A percentile compares a stretch with the other conserved stretches of the same genome.
Evolutionary conservation across 2,797 vertebrate genomes (phyloP).

Genomic region (Rhinatrema bivittatum): DNA sequence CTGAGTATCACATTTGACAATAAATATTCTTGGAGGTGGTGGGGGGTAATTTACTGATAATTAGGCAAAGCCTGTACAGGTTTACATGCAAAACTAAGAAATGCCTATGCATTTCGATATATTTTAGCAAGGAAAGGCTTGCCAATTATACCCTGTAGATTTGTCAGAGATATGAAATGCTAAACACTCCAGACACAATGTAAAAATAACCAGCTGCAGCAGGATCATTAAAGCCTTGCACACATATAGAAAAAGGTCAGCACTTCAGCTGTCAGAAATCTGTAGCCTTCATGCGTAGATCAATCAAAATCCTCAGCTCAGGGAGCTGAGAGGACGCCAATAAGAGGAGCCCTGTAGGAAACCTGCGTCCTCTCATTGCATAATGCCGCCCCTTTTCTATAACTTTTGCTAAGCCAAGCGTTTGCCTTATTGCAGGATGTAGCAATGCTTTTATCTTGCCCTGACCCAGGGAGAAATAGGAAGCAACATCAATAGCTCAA

Average conservation of each 20-base stretch:
- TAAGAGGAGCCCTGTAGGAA: conserved; percentile 14
- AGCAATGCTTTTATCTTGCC: conserved; percentile 14
- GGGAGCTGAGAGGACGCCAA: background rate
- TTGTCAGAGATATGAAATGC: too few relatives aligned
- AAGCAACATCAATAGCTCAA: too few relatives aligned
- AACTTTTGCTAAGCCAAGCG: background rate
- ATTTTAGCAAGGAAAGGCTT: conserved; percentile 27
- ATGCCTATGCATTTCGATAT: conserved; percentile 2
- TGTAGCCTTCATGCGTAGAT: conserved; percentile 29
- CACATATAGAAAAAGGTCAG: conserved; percentile 47
- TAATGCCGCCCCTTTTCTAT: conserved; percentile 4
- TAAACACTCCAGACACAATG: conserved; percentile 35
- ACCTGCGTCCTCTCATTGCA: conserved; percentile 15
- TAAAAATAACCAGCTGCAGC: conserved; percentile 50
- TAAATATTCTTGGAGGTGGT: too few relatives aligned
- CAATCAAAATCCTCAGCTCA: conserved; percentile 51
- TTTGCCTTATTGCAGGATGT: background rate
- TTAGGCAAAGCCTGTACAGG: conserved; percentile 1
- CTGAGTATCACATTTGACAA: too few relatives aligned
- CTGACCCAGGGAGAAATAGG: background rate
- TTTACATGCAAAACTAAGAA: conserved; percentile 21
- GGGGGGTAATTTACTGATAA: conserved; percentile 9
- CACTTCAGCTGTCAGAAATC: conserved; percentile 16
- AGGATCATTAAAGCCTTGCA: conserved; percentile 48
- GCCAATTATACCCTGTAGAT: conserved; percentile 9